Conservation (phyloP, 2,797 vertebrate species). For the Artibeus jamaicensis region DNA sequence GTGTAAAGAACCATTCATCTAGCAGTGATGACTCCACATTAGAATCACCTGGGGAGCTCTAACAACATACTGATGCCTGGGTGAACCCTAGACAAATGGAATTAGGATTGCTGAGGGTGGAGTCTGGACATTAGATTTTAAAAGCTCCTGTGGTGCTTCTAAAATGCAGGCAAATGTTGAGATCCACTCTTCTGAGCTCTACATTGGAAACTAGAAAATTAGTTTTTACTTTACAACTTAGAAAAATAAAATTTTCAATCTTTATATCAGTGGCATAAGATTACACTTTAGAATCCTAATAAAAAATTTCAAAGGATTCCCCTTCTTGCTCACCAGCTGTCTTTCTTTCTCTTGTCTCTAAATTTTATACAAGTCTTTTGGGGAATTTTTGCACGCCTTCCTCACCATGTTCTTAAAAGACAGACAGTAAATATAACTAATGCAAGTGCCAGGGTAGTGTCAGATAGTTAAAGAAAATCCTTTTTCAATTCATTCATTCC, state of each 20-base stretch:
- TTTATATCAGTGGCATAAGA: not conserved
- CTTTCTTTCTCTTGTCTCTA: not conserved
- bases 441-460: not conserved
- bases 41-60: conserved; percentile 37
- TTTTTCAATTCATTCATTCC: not conserved
- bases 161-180: not conserved
- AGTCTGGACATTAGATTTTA: not conserved
- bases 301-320: not conserved
- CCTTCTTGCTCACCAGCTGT: not conserved
- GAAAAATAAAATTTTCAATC: not conserved
- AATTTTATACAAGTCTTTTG: not conserved
- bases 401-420: conserved; percentile 11
- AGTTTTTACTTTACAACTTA: not conserved
- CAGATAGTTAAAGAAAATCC: not conserved
- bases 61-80: not conserved
- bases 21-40: not conserved
- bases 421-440: not conserved
- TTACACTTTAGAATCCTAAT: not conserved
- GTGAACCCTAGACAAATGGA: not conserved
- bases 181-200: not conserved
- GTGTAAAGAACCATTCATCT: not conserved
- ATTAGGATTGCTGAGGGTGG: not conserved
- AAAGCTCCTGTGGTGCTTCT: not conserved
- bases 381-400: not conserved
- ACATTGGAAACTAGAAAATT: not conserved